Evolutionary conservation across 2,113 vertebrate genomes (phyloP), one percentile per base, ranked within the genome.

Genomic region (Heteronetta atricapilla): DNA sequence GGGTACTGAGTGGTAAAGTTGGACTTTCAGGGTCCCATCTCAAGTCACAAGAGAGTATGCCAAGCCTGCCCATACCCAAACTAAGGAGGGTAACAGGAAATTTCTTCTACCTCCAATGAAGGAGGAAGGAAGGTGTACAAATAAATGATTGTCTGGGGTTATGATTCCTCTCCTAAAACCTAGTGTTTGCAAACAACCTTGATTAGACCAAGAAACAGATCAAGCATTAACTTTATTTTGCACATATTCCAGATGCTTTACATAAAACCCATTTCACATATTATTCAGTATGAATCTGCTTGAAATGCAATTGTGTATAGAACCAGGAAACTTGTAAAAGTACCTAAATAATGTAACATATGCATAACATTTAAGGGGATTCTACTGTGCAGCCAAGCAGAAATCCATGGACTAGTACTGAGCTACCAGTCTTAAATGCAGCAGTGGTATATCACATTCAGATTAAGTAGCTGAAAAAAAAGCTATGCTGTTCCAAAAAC

Each of bases 401-500:
- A 68, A 91, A 60, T 78, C 52, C 5, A 10, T 48, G 25, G 6
- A 4, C 19, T 52, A n/a, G 10, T n/a, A 77, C 23, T 26, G 58
- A 86, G 23, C 14, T 55, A 36, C 3, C 23, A 67, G 26, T 53
- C 66, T 74, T 95, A 90, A n/a, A 62, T 67, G 36, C 16, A 75
- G 48, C 3, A 4, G 26, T n/a, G 18, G 8, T 15, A 68, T 0
- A 0, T 36, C 44, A 23, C 19, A 29, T 63, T 86, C 48, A 53
- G 67, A 63, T 34, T 82, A 79, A 88, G 67, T 76, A 85, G 13
- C n/a, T 63, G 31, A 68, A 86, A 92, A 92, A 90, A 14, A n/a
- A 59, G 36, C 58, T 82, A 82, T 23, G 42, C 18, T 6, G 1
- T 82, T 88, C 79, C 80, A 90, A 95, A 86, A 90, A 23, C 29